Evolutionary conservation across 2,113 vertebrate genomes (phyloP).

Genomic region (Piaya cayana): DNA sequence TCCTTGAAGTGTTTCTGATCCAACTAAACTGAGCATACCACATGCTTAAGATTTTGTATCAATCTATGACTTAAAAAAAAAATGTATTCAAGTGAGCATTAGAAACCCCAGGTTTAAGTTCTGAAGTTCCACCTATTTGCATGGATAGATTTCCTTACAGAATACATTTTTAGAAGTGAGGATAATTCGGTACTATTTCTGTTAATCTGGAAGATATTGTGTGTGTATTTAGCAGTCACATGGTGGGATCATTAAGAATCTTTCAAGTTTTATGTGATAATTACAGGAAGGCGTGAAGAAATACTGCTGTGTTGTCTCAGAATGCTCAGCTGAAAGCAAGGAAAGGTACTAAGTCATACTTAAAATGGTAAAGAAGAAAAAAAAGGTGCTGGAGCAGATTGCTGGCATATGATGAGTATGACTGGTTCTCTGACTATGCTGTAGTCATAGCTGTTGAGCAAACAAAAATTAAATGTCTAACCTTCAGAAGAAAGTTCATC

Average conservation of each 20-base stretch:
- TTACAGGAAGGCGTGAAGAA: neutral
- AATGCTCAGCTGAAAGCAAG: neutral
- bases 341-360: neutral
- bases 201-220: neutral
- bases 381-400: neutral
- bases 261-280: neutral
- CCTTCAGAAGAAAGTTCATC: neutral
- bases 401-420: neutral
- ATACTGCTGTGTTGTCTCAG: neutral
- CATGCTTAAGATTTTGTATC: neutral
- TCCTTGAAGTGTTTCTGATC: neutral
- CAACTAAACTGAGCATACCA: neutral
- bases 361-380: neutral
- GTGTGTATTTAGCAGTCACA: neutral
- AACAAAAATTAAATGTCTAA: neutral
- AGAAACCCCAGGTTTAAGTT: neutral
- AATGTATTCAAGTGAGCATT: neutral
- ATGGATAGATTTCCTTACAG: neutral
- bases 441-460: neutral
- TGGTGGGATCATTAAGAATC: neutral
- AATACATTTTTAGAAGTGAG: neutral
- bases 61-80: neutral
- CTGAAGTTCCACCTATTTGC: neutral
- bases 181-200: neutral
- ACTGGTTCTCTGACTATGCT: neutral